phyloP scores from a whole-genome alignment of 2,888 invertebrate species.

The Sesia apiformis region DNA sequence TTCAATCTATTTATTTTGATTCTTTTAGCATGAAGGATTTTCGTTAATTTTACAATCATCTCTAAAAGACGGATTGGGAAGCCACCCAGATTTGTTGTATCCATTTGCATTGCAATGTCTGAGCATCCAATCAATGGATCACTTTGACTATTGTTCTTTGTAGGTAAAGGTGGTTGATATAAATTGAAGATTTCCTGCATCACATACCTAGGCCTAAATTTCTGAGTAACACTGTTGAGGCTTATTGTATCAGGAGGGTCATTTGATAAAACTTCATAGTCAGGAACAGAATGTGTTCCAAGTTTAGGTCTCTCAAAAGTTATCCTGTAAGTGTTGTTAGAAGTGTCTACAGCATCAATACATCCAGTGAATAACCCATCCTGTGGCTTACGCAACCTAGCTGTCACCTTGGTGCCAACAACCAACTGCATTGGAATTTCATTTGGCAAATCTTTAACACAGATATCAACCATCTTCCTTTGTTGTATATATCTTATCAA shows the following conservation, averaged over 20 bases:
- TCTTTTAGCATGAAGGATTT: conserved; percentile 88
- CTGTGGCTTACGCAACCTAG: conserved; percentile 91
- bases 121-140: conserved; percentile 81
- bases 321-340: conserved; percentile 94
- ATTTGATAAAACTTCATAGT: conserved; percentile 96
- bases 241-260: conserved; percentile 94
- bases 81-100: conserved; percentile 65
- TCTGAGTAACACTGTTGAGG: conserved; percentile 86
- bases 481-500: conserved; percentile 95
- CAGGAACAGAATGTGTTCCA: conserved; percentile 96
- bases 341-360: conserved; percentile 96
- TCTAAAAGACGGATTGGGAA: conserved; percentile 91
- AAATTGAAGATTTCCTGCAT: conserved; percentile 71
- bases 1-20: conserved; percentile 85
- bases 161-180: conserved; percentile 43
- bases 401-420: conserved; percentile 95
- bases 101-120: conserved; percentile 55
- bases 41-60: conserved; percentile 89
- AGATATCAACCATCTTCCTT: conserved; percentile 86
- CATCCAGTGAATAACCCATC: conserved; percentile 96
- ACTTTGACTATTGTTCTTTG: conserved; percentile 65
- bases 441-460: conserved; percentile 90
- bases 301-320: conserved; percentile 94
- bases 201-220: conserved; percentile 82
- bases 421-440: conserved; percentile 96